A percentile compares a stretch with the other conserved stretches of the same genome.
Evolutionary conservation across 2,888 invertebrate species (phyloP).

Genomic region (Luffia ferchaultella): DNA sequence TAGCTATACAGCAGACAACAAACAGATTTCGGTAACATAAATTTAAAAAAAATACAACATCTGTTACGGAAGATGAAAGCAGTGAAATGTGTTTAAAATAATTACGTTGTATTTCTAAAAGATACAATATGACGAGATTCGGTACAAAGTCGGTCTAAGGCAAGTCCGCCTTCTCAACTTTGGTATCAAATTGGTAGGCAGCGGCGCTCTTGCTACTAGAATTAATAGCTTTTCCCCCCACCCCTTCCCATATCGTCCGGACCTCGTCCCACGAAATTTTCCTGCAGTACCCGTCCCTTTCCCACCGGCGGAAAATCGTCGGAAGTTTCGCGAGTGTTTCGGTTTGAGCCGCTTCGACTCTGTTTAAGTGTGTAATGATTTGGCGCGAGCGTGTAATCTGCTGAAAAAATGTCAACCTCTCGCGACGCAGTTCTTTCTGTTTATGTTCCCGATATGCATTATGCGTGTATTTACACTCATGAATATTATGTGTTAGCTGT

Average conservation of each 20-base stretch:
- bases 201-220: slow-evolving; percentile 59
- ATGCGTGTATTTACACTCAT: neutral
- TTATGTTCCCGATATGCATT: neutral
- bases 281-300: slow-evolving; percentile 21
- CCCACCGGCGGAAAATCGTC: slow-evolving; percentile 46
- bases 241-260: slow-evolving; percentile 21
- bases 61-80: neutral
- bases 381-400: slow-evolving; percentile 51
- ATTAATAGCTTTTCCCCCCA: slow-evolving; percentile 60
- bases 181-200: slow-evolving; percentile 44
- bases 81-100: neutral
- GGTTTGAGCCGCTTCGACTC: slow-evolving; percentile 57
- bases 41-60: neutral
- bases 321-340: slow-evolving; percentile 58
- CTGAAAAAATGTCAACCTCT: slow-evolving; percentile 51
- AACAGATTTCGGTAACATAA: neutral
- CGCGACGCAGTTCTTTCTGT: slow-evolving; percentile 8
- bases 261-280: slow-evolving; percentile 23
- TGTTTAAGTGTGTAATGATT: slow-evolving; percentile 64
- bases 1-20: too few species aligned
- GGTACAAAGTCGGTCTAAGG: slow-evolving; percentile 34
- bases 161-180: slow-evolving; percentile 38
- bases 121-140: neutral
- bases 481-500: neutral
- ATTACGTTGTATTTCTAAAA: neutral